Base-by-base conservation (phyloP, 2,797 vertebrate species). In the Pseudochirops cupreus region DNA sequence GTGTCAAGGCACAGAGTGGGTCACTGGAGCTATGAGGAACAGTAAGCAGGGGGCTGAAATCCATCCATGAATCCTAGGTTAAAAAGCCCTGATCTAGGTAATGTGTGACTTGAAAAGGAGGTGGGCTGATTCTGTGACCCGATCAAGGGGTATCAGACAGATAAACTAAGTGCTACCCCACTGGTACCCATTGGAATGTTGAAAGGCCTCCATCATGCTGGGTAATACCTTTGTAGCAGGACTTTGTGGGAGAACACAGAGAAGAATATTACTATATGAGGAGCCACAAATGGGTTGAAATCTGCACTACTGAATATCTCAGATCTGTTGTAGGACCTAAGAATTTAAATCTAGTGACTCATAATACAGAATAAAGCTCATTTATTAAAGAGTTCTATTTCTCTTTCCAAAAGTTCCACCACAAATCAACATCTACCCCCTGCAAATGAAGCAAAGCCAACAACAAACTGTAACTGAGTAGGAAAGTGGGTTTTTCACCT, bases 381-480 rank as follows among this genome's bases (percentile, higher is more conserved):
- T 94, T 93, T 91, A 95, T 55, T 87, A 90, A 93, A 94, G 4
- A 87, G n/a, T 91, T 95, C 95, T 55, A 29, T 94, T 96, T 82
- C n/a, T 74, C 5, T n/a, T 82, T 87, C 74, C 21, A 46, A 87
- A 87, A 46, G 39, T 33, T 87, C 74, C 39, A 24, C 39, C 13
- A 46, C 21, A 87, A 50, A 26, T 46, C 39, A 87, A 46, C 39
- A 87, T 9, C 6, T 24, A 87, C 21, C 24, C 24, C 39, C 39
- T 87, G 39, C 21, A 46, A 87, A 87, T 74, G 74, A 87, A 87
- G 16, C 12, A 90, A 94, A 96, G 33, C 18, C 33, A 95, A 53
- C 92, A 57, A 50, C 28, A 93, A 52, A 24, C 74, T 50, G 26
- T 87, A 96, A 59, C 24, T 93, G 57, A 96, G 93, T 33, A 31